phyloP scores from a whole-genome alignment of 1,140 invertebrate species.

The Cephus cinctus region DNA sequence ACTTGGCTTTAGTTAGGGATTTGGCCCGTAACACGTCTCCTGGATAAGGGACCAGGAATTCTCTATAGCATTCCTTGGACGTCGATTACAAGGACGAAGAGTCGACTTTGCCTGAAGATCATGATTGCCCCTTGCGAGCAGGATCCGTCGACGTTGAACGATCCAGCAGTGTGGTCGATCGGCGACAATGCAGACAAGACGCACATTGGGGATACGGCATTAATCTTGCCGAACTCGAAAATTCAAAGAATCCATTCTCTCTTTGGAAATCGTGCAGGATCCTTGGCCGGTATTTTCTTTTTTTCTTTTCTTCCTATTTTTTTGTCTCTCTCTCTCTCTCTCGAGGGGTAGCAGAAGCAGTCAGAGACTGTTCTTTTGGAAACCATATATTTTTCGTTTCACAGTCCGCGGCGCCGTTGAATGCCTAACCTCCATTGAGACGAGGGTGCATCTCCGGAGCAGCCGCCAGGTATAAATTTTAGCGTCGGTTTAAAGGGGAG shows the following conservation, averaged over 20 bases:
- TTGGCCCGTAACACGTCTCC: too few species aligned
- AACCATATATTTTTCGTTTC: constrained; percentile 55
- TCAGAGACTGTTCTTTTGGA: constrained; percentile 35
- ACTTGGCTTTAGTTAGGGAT: too few species aligned
- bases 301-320: not conserved
- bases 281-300: not conserved
- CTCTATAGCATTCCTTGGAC: too few species aligned
- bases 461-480: constrained; percentile 55
- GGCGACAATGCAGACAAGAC: too few species aligned
- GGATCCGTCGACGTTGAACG: too few species aligned
- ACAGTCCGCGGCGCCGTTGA: constrained; percentile 43
- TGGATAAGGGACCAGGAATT: too few species aligned
- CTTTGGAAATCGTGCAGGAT: constrained; percentile 22
- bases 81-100: too few species aligned
- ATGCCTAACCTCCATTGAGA: constrained; percentile 36
- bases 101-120: too few species aligned
- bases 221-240: constrained; percentile 35
- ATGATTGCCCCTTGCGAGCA: too few species aligned
- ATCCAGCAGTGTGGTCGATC: too few species aligned
- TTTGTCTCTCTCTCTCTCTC: constrained; percentile 12
- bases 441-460: constrained; percentile 47
- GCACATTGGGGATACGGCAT: too few species aligned
- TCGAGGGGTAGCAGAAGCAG: constrained; percentile 26
- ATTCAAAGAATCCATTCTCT: constrained; percentile 41
- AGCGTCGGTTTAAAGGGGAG: constrained; percentile 32